phyloP scores from a whole-genome alignment of 2,888 invertebrate genomes.

The Drosophila fulvimacula region DNA sequence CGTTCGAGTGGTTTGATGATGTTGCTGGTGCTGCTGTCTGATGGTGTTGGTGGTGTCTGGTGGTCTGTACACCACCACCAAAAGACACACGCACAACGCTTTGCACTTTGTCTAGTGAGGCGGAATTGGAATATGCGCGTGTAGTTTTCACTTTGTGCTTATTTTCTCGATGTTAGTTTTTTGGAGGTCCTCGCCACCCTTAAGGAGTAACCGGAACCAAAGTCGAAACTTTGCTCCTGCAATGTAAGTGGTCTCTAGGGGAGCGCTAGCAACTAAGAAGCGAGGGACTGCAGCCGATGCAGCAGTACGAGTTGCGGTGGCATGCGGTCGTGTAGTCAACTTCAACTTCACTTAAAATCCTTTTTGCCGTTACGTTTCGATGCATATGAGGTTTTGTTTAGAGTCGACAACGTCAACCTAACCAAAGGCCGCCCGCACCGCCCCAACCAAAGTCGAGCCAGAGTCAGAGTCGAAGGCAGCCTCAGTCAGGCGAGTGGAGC shows the following conservation, averaged over 20 bases:
- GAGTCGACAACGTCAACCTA: constrained; percentile 38
- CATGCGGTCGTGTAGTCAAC: constrained; percentile 78
- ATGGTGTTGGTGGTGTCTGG: constrained; percentile 35
- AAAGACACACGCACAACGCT: constrained; percentile 73
- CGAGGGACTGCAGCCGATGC: neutral
- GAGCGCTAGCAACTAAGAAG: neutral
- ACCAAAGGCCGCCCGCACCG: neutral
- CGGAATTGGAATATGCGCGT: constrained; percentile 74
- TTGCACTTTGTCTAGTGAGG: constrained; percentile 79
- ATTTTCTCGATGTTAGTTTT: constrained; percentile 69
- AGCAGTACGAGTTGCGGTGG: constrained; percentile 42
- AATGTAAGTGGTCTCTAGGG: constrained; percentile 72
- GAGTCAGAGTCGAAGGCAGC: constrained; percentile 7
- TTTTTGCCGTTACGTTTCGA: constrained; percentile 80
- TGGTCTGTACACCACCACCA: constrained; percentile 59
- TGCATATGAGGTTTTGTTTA: constrained; percentile 81
- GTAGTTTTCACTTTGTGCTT: constrained; percentile 70
- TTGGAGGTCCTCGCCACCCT: constrained; percentile 40
- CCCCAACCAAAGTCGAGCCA: constrained; percentile 24
- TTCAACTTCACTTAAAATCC: constrained; percentile 81
- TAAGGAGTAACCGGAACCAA: constrained; percentile 21
- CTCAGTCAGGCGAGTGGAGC: constrained; percentile 33
- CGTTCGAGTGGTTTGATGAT: constrained; percentile 29
- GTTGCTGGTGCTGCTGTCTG: constrained; percentile 38
- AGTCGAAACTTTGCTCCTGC: constrained; percentile 70